Base-by-base conservation (phyloP, 2,113 vertebrate species). In the Rafetus swinhoei region DNA sequence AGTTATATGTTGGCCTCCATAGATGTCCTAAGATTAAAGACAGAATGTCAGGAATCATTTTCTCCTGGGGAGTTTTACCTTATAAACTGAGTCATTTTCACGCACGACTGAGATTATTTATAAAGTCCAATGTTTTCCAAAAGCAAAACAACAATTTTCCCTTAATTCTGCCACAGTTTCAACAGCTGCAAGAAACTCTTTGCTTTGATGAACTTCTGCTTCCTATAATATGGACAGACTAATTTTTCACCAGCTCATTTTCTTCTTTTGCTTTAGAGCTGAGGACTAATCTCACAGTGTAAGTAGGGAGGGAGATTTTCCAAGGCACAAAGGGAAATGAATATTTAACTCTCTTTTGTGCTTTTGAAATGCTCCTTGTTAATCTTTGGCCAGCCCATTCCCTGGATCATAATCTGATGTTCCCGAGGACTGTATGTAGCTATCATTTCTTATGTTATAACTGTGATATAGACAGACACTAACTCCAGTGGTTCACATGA, bases 281-380 rank as follows among this genome's bases (percentile, higher is more conserved):
- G 1, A 52, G 69, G 60, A 35, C 85, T 77, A 83, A 22, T 21
- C 14, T 87, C 77, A 56, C 1, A 9, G 29, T 50, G 39, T 50
- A 45, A 45, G 21, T 14, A 50, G 74, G 22, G 19, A 0, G 0
- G 74, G 69, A 74, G 1, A 52, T 57, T 95, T 96, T 90, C 79
- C 59, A 16, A 79, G 19, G 5, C 18, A 88, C 7, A 72, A 74
- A 19, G 2, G 1, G 2, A 27, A 27, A 35, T 35, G 5, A n/a
- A 79, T 86, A 50, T 3, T 45, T 90, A 90, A 81, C 45, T 88
- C 84, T 90, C 89, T 87, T 93, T 96, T 77, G 56, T 95, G 13
- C 32, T 15, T 60, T 93, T 57, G 94, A 69, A 94, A 29, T 85
- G 90, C 82, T 93, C 90, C 72, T 54, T 88, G 11, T 56, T 83